Base-by-base conservation (phyloP, 1,140 invertebrate genomes). In the Potamilus streckersoni region DNA sequence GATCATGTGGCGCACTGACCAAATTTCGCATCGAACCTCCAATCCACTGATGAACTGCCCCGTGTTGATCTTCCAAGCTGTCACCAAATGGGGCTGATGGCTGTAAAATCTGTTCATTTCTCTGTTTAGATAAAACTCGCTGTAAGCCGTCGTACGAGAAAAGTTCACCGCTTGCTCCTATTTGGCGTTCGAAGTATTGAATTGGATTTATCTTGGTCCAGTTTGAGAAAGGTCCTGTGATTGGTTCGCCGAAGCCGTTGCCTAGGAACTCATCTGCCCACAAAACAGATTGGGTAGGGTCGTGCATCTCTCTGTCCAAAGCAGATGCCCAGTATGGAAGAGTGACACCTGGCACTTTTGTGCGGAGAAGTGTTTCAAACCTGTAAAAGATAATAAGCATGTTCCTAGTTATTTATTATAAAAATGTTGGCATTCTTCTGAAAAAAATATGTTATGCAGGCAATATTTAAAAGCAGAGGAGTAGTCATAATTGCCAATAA, bases 301-400 rank as follows among this genome's bases (percentile, higher is more conserved):
- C 79, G 0, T 80, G 76, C 31, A 89, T 72, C 61, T 80, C 81
- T 16, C 70, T 76, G 62, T 89, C 88, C 19, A 89, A 55, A 0
- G 80, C 79, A 19, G 78, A 78, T 31, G 86, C 88, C 88, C 88
- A 89, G 69, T 90, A 89, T 14, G 88, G 88, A 12, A 90, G 74
- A 0, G 85, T 68, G 0, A 66, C 75, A n/a, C 3, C 14, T 31
- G 69, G 69, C 20, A 72, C 59, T 19, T 77, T 56, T 19, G 23
- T 63, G 20, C 75, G 68, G 2, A 76, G 55, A 57, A 76, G 71
- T 17, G 17, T 56, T 71, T 76, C 74, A 23, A 69, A 58, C 60
- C 74, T 76, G 17, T 66, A 71, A 65, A 57, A 66, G 38, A 49
- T 49, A 6, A 49, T 8, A 11, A 11, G 38, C 38, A 49, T 49